These are phyloP conservation scores for Trichoplusia ni DNA, from an alignment of 1,140 invertebrate genomes.

Conservation along the genomic window DNA sequence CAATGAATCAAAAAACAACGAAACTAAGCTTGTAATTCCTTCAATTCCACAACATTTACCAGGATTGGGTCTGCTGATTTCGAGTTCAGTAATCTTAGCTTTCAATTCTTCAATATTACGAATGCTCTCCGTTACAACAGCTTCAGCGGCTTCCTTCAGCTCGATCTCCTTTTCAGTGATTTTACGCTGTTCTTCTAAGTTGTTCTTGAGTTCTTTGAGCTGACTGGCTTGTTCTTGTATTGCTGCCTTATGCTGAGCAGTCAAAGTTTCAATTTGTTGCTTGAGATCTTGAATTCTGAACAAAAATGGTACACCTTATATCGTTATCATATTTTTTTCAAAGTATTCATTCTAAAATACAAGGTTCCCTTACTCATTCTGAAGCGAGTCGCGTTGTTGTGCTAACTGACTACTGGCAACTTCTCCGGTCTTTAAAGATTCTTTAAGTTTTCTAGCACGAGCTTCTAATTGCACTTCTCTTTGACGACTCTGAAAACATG, in stretches of 20 bases:
- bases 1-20: too few relatives aligned
- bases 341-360: background rate
- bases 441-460: conserved; percentile 69
- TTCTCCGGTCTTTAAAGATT: conserved; percentile 73
- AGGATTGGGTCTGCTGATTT: conserved; percentile 62
- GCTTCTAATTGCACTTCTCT: conserved; percentile 69
- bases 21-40: too few relatives aligned
- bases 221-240: conserved; percentile 57
- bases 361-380: conserved; percentile 68
- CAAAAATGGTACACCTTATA: background rate
- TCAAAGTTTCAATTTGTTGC: conserved; percentile 60
- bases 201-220: conserved; percentile 53
- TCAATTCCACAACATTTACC: conserved; percentile 52
- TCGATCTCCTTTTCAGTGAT: conserved; percentile 45
- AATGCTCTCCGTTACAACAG: conserved; percentile 45
- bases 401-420: conserved; percentile 59
- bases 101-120: conserved; percentile 58
- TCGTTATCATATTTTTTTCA: too few relatives aligned
- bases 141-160: conserved; percentile 47
- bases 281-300: conserved; percentile 57
- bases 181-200: conserved; percentile 53
- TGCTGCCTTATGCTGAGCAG: conserved; percentile 49
- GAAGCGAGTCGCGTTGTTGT: conserved; percentile 65
- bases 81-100: conserved; percentile 59
- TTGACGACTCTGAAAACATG: conserved; percentile 66